A percentile compares a stretch with the other conserved stretches of the same genome.
Evolutionary conservation across 1,140 invertebrate genomes (phyloP).

Genomic region (Triops cancriformis): DNA sequence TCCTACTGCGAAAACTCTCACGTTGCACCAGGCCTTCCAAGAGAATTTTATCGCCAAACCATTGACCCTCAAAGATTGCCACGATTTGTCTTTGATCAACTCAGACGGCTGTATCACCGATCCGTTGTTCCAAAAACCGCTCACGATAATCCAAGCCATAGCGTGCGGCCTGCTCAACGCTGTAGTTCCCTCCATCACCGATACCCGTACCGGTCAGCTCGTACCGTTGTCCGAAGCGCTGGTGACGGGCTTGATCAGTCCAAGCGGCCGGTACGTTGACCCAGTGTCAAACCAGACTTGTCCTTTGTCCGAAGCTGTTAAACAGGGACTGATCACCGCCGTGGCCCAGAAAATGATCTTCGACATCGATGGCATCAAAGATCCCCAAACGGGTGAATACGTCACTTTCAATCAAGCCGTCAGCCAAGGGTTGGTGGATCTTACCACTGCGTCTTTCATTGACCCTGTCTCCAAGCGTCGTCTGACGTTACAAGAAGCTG

Average conservation of each 20-base stretch:
- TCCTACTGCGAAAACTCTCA: constrained; percentile 60
- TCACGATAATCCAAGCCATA: constrained; percentile 74
- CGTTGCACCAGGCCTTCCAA: constrained; percentile 67
- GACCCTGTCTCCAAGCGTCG: constrained; percentile 65
- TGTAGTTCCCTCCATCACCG: constrained; percentile 72
- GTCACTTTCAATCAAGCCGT: constrained; percentile 80
- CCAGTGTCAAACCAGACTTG: constrained; percentile 58
- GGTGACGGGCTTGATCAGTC: constrained; percentile 61
- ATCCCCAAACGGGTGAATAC: constrained; percentile 68
- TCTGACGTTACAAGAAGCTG: constrained; percentile 54
- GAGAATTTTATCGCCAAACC: constrained; percentile 75
- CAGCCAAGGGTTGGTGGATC: constrained; percentile 64
- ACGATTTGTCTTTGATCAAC: constrained; percentile 69
- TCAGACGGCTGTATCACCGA: constrained; percentile 68
- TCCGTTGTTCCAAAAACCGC: constrained; percentile 59
- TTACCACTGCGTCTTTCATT: constrained; percentile 59
- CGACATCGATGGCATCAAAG: constrained; percentile 82
- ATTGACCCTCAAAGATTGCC: constrained; percentile 77
- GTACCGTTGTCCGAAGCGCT: constrained; percentile 77
- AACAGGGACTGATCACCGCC: constrained; percentile 76
- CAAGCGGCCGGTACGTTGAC: constrained; percentile 61
- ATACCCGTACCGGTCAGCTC: constrained; percentile 65
- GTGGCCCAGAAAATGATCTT: constrained; percentile 80
- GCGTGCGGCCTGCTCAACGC: constrained; percentile 74
- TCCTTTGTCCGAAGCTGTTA: constrained; percentile 66